phyloP scores from a whole-genome alignment of 2,113 vertebrate species.

The Tetrax tetrax region DNA sequence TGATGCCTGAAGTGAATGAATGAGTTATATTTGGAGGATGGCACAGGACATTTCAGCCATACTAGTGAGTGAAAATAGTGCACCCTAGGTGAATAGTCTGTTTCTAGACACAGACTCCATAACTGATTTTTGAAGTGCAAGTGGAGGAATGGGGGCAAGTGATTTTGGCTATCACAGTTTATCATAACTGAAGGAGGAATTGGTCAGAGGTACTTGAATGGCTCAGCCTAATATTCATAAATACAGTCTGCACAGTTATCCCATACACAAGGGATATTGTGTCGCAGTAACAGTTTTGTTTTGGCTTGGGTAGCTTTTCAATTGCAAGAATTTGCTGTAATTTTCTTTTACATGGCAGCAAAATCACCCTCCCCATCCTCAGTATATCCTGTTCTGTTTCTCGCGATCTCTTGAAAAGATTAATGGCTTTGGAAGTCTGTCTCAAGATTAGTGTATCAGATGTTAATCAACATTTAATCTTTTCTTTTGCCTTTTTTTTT shows the following conservation, averaged over 20 bases:
- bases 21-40: neutral
- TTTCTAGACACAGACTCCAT: neutral
- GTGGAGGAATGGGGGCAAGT: neutral
- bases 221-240: neutral
- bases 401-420: neutral
- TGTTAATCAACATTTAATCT: neutral
- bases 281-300: neutral
- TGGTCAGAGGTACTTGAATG: neutral
- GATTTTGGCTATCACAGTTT: neutral
- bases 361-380: neutral
- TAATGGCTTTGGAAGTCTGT: neutral
- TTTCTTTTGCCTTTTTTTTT: neutral
- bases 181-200: neutral
- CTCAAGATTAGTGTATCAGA: neutral
- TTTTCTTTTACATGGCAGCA: neutral
- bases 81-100: neutral
- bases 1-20: conserved; percentile 23
- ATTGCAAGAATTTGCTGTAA: neutral
- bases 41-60: neutral
- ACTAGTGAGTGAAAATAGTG: neutral
- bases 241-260: neutral
- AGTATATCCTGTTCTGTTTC: neutral
- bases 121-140: neutral
- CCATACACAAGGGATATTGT: neutral
- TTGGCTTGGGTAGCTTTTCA: neutral